Evolutionary conservation across 2,888 invertebrate species (phyloP).

Genomic region (Chironomus tentans): DNA sequence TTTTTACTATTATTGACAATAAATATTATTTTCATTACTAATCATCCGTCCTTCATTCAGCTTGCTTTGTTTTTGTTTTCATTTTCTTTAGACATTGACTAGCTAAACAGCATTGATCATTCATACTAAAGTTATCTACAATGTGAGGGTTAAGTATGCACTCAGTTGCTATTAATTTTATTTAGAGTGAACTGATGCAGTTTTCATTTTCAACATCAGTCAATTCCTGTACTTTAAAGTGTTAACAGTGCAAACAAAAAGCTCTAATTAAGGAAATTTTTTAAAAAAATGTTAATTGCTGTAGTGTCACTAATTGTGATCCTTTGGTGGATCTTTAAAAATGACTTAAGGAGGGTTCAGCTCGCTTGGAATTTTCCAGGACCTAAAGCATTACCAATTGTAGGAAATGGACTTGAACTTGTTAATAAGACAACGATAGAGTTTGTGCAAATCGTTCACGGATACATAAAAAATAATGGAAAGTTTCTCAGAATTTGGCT

Average conservation of each 20-base stretch:
- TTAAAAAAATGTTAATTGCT: not conserved
- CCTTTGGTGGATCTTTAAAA: not conserved
- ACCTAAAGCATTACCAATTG: slow-evolving; percentile 33
- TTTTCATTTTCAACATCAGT: not conserved
- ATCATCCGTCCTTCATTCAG: too few species aligned
- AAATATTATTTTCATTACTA: too few species aligned
- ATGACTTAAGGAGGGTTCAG: not conserved
- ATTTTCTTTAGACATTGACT: too few species aligned
- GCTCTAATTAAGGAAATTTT: not conserved
- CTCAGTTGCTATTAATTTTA: not conserved
- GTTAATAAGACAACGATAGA: slow-evolving; percentile 7
- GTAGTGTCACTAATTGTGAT: not conserved
- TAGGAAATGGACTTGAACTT: slow-evolving; percentile 33
- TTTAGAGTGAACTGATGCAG: not conserved
- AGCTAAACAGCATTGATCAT: too few species aligned
- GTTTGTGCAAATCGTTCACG: not conserved
- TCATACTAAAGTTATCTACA: too few species aligned
- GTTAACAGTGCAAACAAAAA: not conserved
- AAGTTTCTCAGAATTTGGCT: slow-evolving; percentile 37
- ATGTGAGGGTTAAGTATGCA: not conserved
- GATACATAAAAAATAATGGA: slow-evolving; percentile 4
- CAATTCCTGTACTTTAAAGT: not conserved
- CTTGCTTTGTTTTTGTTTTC: too few species aligned
- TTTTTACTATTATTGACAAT: too few species aligned
- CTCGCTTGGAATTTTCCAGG: slow-evolving; percentile 28